Base-by-base conservation (phyloP, 23 tunicate genomes). In the Ciona savignyi region DNA sequence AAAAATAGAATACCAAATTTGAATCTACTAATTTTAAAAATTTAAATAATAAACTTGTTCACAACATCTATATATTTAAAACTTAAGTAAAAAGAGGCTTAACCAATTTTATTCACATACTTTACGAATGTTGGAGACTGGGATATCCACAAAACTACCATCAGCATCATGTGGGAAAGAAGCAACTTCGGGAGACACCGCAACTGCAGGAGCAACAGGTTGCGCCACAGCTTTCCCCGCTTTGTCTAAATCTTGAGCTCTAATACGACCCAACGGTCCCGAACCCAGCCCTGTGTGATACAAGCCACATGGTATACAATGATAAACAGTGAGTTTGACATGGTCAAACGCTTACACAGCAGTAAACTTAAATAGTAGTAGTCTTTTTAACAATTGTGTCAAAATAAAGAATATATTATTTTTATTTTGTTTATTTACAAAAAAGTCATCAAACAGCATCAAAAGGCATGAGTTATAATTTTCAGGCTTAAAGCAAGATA, bases 231-330 rank as follows among this genome's bases (percentile, higher is more conserved):
- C 48, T 33, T 48, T 60, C n/a, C 87, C 69, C 1, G 87, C 72
- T 73, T 88, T 77, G 22, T 75, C 63, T 70, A 89, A 79, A 85
- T 91, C 97, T 76, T 76, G 77, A 3, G 83, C 84, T 70, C 90
- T 72, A 49, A 91, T 80, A 32, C 97, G 67, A 22, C 97, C 97
- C 23, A 61, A 32, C 1, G 97, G 97, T 1, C 97, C 97, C 29
- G 88, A 81, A 0, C 97, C 97, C 32, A 63, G 70, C 33, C 83
- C 83, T 78, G 28, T 27, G n/a, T n/a, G 4, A 15, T 30, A 19
- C 24, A 75, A 75, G 6, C 4, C 6, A 23, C 9, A 65, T 15
- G 23, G 11, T 15, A 15, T 23, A 15, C 11, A 65, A 65, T 9
- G 20, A 65, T 65, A 23, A 65, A 65, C 11, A 15, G 19, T 15